Percentiles rank a stretch among this genome's conserved stretches.
Conservation (phyloP, 1,140 invertebrate genomes). For the Drosophila oshimai region DNA sequence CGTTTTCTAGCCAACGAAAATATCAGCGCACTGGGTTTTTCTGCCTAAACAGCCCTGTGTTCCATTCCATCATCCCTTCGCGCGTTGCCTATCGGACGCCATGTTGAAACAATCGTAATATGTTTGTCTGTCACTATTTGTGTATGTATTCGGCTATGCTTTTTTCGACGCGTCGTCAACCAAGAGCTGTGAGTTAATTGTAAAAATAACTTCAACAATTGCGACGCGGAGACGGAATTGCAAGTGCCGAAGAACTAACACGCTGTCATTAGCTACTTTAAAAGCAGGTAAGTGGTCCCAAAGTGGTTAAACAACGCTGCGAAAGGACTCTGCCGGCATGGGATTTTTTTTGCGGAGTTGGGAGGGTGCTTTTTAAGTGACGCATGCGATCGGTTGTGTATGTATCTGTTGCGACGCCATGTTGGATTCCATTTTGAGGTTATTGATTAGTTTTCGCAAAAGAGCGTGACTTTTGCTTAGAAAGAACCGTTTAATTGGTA, state of each 20-base stretch:
- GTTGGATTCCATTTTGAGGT: slow-evolving; percentile 58
- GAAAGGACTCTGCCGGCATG: slow-evolving; percentile 1
- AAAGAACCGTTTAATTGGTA: not conserved
- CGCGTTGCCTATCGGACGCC: slow-evolving; percentile 59
- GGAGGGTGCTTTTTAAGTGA: slow-evolving; percentile 45
- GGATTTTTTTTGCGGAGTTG: not conserved
- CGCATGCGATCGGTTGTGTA: slow-evolving; percentile 64
- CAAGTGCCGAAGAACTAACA: not conserved
- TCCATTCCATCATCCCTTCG: slow-evolving; percentile 48
- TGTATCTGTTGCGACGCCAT: slow-evolving; percentile 66
- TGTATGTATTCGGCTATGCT: slow-evolving; percentile 53
- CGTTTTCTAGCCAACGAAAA: not conserved
- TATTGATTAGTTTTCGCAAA: slow-evolving; percentile 30
- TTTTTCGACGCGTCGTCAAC: slow-evolving; percentile 46
- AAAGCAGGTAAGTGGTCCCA: not conserved
- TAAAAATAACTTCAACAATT: slow-evolving; percentile 4
- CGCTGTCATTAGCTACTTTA: not conserved
- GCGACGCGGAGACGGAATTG: not conserved
- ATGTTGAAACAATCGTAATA: slow-evolving; percentile 53
- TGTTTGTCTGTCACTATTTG: slow-evolving; percentile 43
- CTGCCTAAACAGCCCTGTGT: slow-evolving; percentile 50
- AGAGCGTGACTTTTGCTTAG: not conserved
- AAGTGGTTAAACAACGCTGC: not conserved
- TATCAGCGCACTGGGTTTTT: slow-evolving; percentile 9
- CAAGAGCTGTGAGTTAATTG: slow-evolving; percentile 25